Evolutionary conservation across 2,113 vertebrate species (phyloP).

Genomic region (Pelusios castaneus): DNA sequence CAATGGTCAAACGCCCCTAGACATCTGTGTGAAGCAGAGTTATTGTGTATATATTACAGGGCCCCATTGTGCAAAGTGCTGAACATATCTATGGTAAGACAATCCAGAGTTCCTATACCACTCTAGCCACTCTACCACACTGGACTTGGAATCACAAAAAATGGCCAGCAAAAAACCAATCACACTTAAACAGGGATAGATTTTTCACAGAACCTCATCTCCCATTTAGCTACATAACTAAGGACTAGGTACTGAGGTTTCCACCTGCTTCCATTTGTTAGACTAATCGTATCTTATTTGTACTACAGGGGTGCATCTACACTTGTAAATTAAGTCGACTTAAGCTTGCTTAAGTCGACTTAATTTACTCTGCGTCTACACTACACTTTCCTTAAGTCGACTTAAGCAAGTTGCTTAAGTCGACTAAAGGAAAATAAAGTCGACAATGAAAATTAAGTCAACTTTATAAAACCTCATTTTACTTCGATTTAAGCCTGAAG

Average conservation of each 20-base stretch:
- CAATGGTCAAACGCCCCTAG: neutral
- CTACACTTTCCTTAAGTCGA: too few relatives aligned
- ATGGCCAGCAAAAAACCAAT: conserved; percentile 2
- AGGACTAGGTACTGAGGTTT: conserved; percentile 41
- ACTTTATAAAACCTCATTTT: too few relatives aligned
- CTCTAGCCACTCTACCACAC: neutral
- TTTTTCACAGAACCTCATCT: conserved; percentile 48
- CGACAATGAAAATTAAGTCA: too few relatives aligned
- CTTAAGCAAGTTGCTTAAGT: too few relatives aligned
- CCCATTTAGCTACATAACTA: conserved; percentile 59
- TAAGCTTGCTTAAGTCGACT: too few relatives aligned
- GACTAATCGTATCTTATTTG: neutral
- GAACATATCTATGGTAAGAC: neutral
- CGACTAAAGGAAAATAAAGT: too few relatives aligned
- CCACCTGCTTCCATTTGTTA: conserved; percentile 56
- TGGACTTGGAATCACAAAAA: neutral
- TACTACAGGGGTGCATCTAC: conserved; percentile 30
- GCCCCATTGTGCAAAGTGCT: neutral
- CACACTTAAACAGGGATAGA: conserved; percentile 32
- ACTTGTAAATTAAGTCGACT: too few relatives aligned
- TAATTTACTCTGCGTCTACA: too few relatives aligned
- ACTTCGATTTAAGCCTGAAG: too few relatives aligned
- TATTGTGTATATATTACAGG: neutral
- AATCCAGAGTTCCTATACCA: neutral
- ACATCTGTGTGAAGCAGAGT: neutral